Conservation (phyloP, 2,797 vertebrate genomes). For the Poliocrania exsul region DNA sequence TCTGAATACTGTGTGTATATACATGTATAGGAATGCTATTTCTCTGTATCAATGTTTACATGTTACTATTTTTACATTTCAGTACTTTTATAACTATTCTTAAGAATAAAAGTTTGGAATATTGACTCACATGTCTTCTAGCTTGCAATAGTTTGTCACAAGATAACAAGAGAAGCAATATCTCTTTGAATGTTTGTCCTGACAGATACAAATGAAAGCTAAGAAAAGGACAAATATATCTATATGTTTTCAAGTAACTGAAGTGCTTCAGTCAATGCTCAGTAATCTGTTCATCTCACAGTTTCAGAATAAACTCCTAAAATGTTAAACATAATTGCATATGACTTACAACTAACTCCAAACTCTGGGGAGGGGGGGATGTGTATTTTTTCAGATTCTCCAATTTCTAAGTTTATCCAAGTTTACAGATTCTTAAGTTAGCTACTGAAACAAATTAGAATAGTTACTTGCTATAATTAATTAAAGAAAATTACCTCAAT, state of each 20-base stretch:
- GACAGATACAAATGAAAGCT: conserved; percentile 56
- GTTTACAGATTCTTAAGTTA: conserved; percentile 59
- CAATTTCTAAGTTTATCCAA: conserved; percentile 65
- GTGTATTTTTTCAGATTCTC: conserved; percentile 61
- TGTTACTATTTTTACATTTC: conserved; percentile 91
- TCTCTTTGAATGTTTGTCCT: conserved; percentile 81
- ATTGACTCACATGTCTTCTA: conserved; percentile 78
- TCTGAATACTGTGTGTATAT: conserved; percentile 75
- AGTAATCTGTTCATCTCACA: not conserved
- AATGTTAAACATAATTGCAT: not conserved
- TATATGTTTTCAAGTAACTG: not conserved
- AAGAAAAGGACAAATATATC: not conserved
- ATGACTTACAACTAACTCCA: not conserved
- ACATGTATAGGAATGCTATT: conserved; percentile 82
- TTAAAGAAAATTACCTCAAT: conserved; percentile 63
- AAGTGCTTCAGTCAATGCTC: conserved; percentile 50
- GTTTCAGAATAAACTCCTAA: conserved; percentile 39
- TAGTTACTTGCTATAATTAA: conserved; percentile 58
- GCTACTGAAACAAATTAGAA: conserved; percentile 55
- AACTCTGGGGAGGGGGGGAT: conserved; percentile 13
- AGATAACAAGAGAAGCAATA: conserved; percentile 81
- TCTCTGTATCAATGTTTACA: conserved; percentile 93
- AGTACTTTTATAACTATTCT: conserved; percentile 93
- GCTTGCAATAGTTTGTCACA: conserved; percentile 76
- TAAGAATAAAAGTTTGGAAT: conserved; percentile 85